A percentile compares a stretch with the other conserved stretches of the same genome.
These are phyloP conservation scores for Hypolimnas misippus DNA, from an alignment of 2,888 invertebrate genomes.

Conservation along the genomic window DNA sequence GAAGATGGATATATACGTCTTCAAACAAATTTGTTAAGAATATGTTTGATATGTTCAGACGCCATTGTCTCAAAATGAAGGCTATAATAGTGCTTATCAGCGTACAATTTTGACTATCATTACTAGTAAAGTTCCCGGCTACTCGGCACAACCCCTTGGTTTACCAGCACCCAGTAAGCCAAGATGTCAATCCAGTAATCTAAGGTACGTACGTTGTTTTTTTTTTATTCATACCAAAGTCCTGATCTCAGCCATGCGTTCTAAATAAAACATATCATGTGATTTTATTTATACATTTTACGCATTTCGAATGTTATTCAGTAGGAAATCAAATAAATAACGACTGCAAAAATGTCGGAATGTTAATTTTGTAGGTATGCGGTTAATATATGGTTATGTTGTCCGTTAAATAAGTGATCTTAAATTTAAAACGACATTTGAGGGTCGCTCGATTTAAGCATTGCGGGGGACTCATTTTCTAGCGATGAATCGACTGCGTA, in stretches of 20 bases:
- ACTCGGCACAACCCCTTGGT: too few relatives aligned
- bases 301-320: slow-evolving; percentile 23
- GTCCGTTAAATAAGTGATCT: slow-evolving; percentile 26
- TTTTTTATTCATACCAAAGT: not conserved
- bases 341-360: slow-evolving; percentile 31
- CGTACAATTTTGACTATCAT: too few relatives aligned
- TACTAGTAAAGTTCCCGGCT: too few relatives aligned
- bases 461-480: slow-evolving; percentile 17
- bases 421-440: slow-evolving; percentile 33
- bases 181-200: too few relatives aligned
- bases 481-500: slow-evolving; percentile 21
- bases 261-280: slow-evolving; percentile 2
- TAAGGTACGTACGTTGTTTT: too few relatives aligned
- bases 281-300: slow-evolving; percentile 16
- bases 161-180: too few relatives aligned
- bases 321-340: slow-evolving; percentile 30
- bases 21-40: too few relatives aligned
- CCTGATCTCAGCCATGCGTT: not conserved
- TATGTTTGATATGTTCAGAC: too few relatives aligned
- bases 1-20: too few relatives aligned
- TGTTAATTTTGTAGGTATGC: slow-evolving; percentile 35
- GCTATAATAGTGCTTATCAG: too few relatives aligned
- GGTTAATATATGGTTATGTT: slow-evolving; percentile 21
- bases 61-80: too few relatives aligned
- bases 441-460: slow-evolving; percentile 18